Percentiles rank a stretch among this genome's conserved stretches.
Evolutionary conservation across 2,888 invertebrate species (phyloP).

Genomic region (Podabrus alpinus): DNA sequence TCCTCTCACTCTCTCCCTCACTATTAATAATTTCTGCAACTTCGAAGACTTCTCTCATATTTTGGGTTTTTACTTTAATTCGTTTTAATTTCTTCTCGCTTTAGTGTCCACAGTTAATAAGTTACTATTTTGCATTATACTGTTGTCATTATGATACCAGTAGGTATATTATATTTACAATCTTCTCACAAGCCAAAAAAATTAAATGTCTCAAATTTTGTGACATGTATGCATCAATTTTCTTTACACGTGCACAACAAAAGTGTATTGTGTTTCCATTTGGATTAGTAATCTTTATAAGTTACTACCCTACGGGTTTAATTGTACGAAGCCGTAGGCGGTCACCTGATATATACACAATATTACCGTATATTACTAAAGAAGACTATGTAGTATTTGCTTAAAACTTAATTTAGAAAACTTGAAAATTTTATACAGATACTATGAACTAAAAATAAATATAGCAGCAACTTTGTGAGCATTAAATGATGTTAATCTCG

Average conservation of each 20-base stretch:
- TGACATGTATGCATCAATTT: neutral
- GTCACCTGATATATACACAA: neutral
- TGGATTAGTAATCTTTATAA: constrained; percentile 13
- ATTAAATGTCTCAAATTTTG: neutral
- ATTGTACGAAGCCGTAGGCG: constrained; percentile 8
- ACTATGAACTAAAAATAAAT: neutral
- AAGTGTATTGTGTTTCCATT: constrained; percentile 33
- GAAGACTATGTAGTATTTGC: neutral
- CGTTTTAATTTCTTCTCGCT: no score
- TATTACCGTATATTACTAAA: neutral
- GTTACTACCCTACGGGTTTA: constrained; percentile 15
- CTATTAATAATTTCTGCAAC: no score
- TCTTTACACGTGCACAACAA: constrained; percentile 36
- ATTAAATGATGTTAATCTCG: no score
- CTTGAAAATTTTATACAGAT: neutral
- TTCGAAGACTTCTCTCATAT: no score
- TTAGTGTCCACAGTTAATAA: no score
- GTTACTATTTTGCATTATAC: no score
- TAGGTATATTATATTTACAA: no score
- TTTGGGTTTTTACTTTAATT: no score
- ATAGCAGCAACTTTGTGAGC: neutral
- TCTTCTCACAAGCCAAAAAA: neutral
- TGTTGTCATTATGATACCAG: neutral
- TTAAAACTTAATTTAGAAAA: neutral
- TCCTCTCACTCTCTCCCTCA: no score